phyloP scores from a whole-genome alignment of 1,140 invertebrate species.

The Trypoxylus dichotomus region DNA sequence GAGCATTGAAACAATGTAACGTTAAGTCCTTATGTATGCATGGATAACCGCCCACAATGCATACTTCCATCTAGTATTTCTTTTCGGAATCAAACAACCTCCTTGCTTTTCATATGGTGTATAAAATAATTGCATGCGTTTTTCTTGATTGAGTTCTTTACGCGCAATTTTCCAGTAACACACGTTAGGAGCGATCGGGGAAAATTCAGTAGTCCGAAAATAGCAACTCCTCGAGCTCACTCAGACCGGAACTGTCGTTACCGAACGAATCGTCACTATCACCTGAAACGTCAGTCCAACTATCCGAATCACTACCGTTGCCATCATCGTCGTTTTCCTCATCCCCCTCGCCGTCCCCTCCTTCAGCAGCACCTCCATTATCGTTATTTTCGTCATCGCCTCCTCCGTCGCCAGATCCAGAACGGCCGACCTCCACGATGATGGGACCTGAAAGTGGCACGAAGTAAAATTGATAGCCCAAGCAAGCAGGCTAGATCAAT shows the following conservation, averaged over 20 bases:
- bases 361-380: conserved; percentile 59
- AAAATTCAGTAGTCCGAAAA: conserved; percentile 14
- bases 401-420: conserved; percentile 22
- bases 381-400: conserved; percentile 50
- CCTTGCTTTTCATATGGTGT: no score
- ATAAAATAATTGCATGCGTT: no score
- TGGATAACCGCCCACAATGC: no score
- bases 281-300: conserved; percentile 34
- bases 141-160: no score
- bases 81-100: no score
- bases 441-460: background rate
- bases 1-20: no score
- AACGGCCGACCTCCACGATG: conserved; percentile 22
- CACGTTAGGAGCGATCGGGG: background rate
- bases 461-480: conserved; percentile 2
- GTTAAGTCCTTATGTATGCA: no score
- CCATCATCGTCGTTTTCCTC: conserved; percentile 42
- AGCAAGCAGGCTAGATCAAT: conserved; percentile 6
- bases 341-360: conserved; percentile 41
- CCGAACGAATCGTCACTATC: conserved; percentile 32
- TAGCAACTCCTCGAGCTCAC: conserved; percentile 34
- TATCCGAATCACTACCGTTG: conserved; percentile 39
- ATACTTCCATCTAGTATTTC: no score
- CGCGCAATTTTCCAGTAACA: no score
- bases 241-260: conserved; percentile 33